A percentile compares a stretch with the other conserved stretches of the same genome.
Evolutionary conservation across 2,113 vertebrate genomes (phyloP).

Genomic region (Triplophysa siluroides): DNA sequence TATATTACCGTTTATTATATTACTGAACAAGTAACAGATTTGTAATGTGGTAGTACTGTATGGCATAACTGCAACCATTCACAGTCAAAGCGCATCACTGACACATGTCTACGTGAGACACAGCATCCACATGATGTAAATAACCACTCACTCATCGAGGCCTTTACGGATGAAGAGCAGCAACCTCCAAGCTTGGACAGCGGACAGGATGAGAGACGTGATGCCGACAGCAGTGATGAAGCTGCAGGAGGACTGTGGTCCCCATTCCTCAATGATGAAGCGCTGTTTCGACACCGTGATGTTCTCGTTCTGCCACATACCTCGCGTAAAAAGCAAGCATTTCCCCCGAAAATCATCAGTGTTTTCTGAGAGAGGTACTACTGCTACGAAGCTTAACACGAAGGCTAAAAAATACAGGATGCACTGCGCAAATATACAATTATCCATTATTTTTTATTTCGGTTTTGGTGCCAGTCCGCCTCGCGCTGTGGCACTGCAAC

Average conservation of each 20-base stretch:
- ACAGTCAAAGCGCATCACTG: not conserved
- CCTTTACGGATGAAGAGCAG: conserved; percentile 96
- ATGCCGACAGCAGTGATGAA: conserved; percentile 90
- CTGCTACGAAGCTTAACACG: conserved; percentile 88
- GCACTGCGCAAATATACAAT: conserved; percentile 89
- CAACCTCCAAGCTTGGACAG: conserved; percentile 91
- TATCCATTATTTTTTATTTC: conserved; percentile 78
- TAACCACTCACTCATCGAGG: conserved; percentile 89
- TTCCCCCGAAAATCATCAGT: conserved; percentile 89
- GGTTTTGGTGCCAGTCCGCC: conserved; percentile 49
- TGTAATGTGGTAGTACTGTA: not conserved
- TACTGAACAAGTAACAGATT: not conserved
- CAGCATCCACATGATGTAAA: not conserved
- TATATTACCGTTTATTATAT: not conserved
- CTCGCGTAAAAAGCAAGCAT: conserved; percentile 93
- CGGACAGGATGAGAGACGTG: conserved; percentile 89
- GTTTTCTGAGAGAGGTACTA: conserved; percentile 93
- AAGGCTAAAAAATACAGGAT: conserved; percentile 89
- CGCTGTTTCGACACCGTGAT: conserved; percentile 90
- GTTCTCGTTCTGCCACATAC: conserved; percentile 97
- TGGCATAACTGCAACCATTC: not conserved
- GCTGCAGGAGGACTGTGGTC: conserved; percentile 89
- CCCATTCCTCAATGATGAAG: conserved; percentile 97
- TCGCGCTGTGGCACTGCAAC: conserved; percentile 55
- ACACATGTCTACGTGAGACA: not conserved